Evolutionary conservation across 2,797 vertebrate genomes (phyloP).

Genomic region (Cuculus canorus): DNA sequence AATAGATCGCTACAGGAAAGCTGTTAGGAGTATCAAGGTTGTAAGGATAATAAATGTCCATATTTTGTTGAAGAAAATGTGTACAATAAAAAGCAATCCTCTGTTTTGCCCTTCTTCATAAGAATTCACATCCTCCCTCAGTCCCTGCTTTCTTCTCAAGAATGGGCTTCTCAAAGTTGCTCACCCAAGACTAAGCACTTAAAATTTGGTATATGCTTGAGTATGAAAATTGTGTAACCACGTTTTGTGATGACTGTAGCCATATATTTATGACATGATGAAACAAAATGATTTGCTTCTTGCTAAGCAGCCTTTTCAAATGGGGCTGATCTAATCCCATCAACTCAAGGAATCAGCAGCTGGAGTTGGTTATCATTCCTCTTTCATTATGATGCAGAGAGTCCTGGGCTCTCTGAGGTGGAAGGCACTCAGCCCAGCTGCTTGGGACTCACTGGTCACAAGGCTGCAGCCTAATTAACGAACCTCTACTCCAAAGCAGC

Average conservation of each 20-base stretch:
- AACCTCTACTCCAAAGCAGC: not conserved
- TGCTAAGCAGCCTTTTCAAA: not conserved
- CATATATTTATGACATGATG: fast-evolving
- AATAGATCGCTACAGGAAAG: slow-evolving; percentile 12
- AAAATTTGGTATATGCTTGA: not conserved
- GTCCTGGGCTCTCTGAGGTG: not conserved
- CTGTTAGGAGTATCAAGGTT: not conserved
- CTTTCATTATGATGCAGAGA: not conserved
- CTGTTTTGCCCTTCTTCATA: fast-evolving
- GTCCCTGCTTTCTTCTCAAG: not conserved
- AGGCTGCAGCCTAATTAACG: not conserved
- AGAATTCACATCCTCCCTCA: not conserved
- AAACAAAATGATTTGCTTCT: not conserved
- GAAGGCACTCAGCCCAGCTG: not conserved
- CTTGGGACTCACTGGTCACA: not conserved
- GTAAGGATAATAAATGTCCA: not conserved
- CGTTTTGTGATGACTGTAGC: not conserved
- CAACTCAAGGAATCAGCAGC: not conserved
- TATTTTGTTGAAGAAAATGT: not conserved
- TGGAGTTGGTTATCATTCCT: not conserved
- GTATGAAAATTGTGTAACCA: not conserved
- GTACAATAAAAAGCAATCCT: not conserved
- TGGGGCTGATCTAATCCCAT: not conserved
- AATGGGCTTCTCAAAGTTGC: not conserved
- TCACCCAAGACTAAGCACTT: not conserved